A percentile compares a stretch with the other conserved stretches of the same genome.
These are phyloP conservation scores for Lithophane socia DNA, from an alignment of 2,888 invertebrate genomes.

Conservation along the genomic window DNA sequence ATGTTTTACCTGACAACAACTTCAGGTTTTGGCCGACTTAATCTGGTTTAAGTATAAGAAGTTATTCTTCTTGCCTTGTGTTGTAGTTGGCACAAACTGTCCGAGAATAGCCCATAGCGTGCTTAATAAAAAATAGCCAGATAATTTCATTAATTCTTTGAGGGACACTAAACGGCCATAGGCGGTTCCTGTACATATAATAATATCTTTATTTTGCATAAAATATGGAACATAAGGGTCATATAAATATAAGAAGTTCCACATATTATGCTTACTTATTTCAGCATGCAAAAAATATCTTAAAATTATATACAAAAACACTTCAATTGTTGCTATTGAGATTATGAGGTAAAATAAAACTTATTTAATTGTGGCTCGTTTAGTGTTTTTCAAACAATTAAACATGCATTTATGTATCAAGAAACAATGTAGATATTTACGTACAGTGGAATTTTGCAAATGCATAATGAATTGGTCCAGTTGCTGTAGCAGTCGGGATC, in stretches of 20 bases:
- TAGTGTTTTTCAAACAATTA: background rate
- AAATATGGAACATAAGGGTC: too few species aligned
- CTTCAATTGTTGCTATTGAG: too few species aligned
- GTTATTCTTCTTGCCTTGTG: background rate
- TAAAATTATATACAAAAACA: too few species aligned
- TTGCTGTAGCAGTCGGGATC: conserved; percentile 98
- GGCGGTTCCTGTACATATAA: too few species aligned
- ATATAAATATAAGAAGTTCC: too few species aligned
- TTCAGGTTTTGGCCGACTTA: background rate
- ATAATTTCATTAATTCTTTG: background rate
- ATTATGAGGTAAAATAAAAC: too few species aligned
- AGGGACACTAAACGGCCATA: background rate
- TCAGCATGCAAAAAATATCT: too few species aligned
- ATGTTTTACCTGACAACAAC: background rate
- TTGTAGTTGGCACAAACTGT: background rate
- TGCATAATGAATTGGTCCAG: conserved; percentile 97
- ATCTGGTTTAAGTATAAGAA: background rate
- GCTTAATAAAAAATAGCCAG: background rate
- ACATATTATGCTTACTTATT: too few species aligned
- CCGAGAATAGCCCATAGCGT: background rate
- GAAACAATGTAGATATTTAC: conserved; percentile 57
- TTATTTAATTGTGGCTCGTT: background rate
- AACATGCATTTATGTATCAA: background rate
- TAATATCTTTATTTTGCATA: too few species aligned
- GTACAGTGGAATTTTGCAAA: conserved; percentile 93